Base-by-base conservation (phyloP, 2,888 invertebrate genomes). In the Strigamia maritima region DNA sequence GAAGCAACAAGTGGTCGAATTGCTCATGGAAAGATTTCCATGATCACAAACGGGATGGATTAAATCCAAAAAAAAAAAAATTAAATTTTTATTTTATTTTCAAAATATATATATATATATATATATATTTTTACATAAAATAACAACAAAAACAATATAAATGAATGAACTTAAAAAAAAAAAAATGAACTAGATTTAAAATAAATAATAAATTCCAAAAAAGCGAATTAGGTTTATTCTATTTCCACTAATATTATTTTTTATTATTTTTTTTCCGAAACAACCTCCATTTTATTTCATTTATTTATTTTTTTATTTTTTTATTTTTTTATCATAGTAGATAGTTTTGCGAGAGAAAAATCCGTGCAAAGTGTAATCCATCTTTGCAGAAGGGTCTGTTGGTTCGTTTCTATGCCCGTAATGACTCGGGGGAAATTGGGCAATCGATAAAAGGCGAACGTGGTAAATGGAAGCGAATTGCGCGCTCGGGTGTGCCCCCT, bases 371-470 rank as follows among this genome's bases (percentile, higher is more conserved):
- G 12, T 24, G 60, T 60, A 60, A 60, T 60, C 60, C 60, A 60
- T 60, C 60, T 60, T 19, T 60, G 19, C 60, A 44, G 44, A 44
- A 44, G 44, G 44, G 44, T 44, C 44, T 44, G 44, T 44, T n/a
- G 44, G 44, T 44, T 24, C 60, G 60, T 60, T 60, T 19, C 19
- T 60, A n/a, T 60, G 19, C 19, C 60, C 60, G 60, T 60, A 60
- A 60, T 60, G 60, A 60, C 60, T 60, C 60, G 60, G 60, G 60
- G 60, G 60, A 60, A 60, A 60, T 60, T 60, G 60, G 24, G 60
- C 60, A 60, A 60, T 60, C 60, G 60, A 60, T 60, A 60, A 60
- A 60, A 44, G 44, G 44, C 44, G 44, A 44, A 60, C 24, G 60
- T 60, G 60, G 60, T 24, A 24, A 19, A 60, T 60, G 60, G 19